Evolutionary conservation across 2,888 invertebrate genomes (phyloP).

Genomic region (Acronicta alni): DNA sequence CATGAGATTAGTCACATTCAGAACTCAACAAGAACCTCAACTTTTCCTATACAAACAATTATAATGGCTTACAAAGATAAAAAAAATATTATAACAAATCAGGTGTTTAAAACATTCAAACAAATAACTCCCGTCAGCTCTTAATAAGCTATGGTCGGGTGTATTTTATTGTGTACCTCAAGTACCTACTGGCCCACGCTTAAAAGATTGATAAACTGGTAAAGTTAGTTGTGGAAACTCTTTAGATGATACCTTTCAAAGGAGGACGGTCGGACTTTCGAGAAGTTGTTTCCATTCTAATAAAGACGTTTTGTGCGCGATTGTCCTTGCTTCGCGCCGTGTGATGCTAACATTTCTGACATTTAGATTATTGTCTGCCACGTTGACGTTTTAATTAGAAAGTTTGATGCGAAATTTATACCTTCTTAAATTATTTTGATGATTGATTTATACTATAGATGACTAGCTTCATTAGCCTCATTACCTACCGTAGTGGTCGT

Average conservation of each 20-base stretch:
- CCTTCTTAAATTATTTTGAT: background rate
- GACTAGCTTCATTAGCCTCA: too few relatives aligned
- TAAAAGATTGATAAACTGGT: conserved; percentile 67
- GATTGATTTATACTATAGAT: background rate
- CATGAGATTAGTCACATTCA: too few relatives aligned
- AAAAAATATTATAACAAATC: background rate
- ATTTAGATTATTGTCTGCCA: conserved; percentile 57
- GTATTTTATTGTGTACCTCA: conserved; percentile 38
- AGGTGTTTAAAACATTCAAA: conserved; percentile 12
- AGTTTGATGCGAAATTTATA: conserved; percentile 30
- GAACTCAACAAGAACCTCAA: too few relatives aligned
- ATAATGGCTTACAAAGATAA: too few relatives aligned
- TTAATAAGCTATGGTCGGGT: conserved; percentile 26
- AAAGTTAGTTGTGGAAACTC: conserved; percentile 64
- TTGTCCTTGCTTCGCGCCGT: conserved; percentile 55
- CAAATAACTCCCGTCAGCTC: conserved; percentile 8
- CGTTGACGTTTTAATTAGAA: conserved; percentile 52
- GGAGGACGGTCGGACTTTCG: conserved; percentile 51
- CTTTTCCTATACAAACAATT: too few relatives aligned
- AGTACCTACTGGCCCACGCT: conserved; percentile 45
- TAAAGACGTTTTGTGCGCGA: conserved; percentile 65
- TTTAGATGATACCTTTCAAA: conserved; percentile 67
- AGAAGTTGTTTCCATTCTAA: conserved; percentile 64
- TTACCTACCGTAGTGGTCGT: too few relatives aligned
- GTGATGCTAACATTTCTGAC: conserved; percentile 49